These are phyloP conservation scores for Rhamphomyia laevipes DNA, from an alignment of 2,888 invertebrate genomes.

Conservation along the genomic window DNA sequence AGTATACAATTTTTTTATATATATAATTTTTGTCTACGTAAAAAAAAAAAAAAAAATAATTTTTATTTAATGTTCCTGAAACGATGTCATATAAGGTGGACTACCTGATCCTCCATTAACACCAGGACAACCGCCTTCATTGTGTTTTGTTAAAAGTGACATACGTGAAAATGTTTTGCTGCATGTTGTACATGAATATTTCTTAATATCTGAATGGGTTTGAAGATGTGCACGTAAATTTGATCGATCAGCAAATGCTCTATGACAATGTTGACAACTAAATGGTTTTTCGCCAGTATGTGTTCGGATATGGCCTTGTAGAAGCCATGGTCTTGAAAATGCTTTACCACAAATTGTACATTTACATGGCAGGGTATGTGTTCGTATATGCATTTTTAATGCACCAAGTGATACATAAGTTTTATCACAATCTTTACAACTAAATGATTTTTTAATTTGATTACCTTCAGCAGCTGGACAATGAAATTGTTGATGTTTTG, in stretches of 20 bases:
- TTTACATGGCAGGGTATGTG: slow-evolving; percentile 95
- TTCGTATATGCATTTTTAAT: slow-evolving; percentile 97
- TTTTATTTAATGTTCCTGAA: slow-evolving; percentile 5
- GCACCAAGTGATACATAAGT: slow-evolving; percentile 92
- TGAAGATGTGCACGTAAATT: slow-evolving; percentile 94
- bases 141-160: slow-evolving; percentile 89
- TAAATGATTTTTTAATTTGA: slow-evolving; percentile 81
- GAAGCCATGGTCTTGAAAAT: slow-evolving; percentile 92
- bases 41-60: neutral
- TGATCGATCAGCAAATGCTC: slow-evolving; percentile 94
- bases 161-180: slow-evolving; percentile 94
- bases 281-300: slow-evolving; percentile 99
- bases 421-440: slow-evolving; percentile 94
- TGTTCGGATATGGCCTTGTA: slow-evolving; percentile 95
- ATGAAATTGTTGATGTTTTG: slow-evolving; percentile 94
- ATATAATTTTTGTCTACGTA: neutral
- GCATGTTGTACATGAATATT: slow-evolving; percentile 88
- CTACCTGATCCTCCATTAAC: slow-evolving; percentile 14
- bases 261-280: slow-evolving; percentile 86
- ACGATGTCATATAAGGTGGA: slow-evolving; percentile 3
- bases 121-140: slow-evolving; percentile 75
- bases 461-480: slow-evolving; percentile 78
- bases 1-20: too few relatives aligned
- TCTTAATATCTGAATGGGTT: slow-evolving; percentile 95
- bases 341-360: slow-evolving; percentile 94